phyloP scores from a whole-genome alignment of 2,888 invertebrate species.

The Drosophila atroscutellata region DNA sequence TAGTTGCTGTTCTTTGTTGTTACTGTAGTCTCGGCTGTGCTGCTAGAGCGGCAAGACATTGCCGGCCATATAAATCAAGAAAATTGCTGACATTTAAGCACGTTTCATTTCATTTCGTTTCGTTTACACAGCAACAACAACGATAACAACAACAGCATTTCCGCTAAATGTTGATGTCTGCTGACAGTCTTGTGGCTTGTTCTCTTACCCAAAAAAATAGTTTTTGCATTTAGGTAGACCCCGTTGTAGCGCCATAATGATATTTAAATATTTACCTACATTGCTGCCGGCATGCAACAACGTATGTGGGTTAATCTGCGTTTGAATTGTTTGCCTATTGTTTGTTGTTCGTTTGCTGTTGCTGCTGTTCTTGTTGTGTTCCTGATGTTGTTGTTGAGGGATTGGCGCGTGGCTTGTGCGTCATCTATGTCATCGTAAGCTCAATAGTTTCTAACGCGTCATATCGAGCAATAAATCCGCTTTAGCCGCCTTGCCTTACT shows the following conservation, averaged over 20 bases:
- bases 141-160: slow-evolving; percentile 45
- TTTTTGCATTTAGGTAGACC: slow-evolving; percentile 39
- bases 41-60: slow-evolving; percentile 55
- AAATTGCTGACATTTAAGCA: slow-evolving; percentile 81
- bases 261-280: slow-evolving; percentile 80
- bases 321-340: slow-evolving; percentile 70
- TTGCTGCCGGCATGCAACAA: slow-evolving; percentile 59
- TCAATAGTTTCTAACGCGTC: slow-evolving; percentile 51
- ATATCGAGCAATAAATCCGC: slow-evolving; percentile 65
- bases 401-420: slow-evolving; percentile 27
- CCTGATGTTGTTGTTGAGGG: slow-evolving; percentile 15
- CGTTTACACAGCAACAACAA: slow-evolving; percentile 42
- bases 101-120: slow-evolving; percentile 68
- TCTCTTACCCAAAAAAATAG: slow-evolving; percentile 45
- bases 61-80: slow-evolving; percentile 78
- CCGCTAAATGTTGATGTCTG: slow-evolving; percentile 61
- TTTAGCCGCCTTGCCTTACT: slow-evolving; percentile 45
- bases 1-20: slow-evolving; percentile 17
- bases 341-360: slow-evolving; percentile 22
- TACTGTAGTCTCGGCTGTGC: slow-evolving; percentile 47
- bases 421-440: slow-evolving; percentile 29
- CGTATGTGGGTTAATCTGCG: slow-evolving; percentile 76
- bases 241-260: slow-evolving; percentile 63
- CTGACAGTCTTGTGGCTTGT: slow-evolving; percentile 16
- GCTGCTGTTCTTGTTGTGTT: slow-evolving; percentile 16